Evolutionary conservation across 2,888 invertebrate genomes (phyloP).

Genomic region (Drosophila flavopinicola): DNA sequence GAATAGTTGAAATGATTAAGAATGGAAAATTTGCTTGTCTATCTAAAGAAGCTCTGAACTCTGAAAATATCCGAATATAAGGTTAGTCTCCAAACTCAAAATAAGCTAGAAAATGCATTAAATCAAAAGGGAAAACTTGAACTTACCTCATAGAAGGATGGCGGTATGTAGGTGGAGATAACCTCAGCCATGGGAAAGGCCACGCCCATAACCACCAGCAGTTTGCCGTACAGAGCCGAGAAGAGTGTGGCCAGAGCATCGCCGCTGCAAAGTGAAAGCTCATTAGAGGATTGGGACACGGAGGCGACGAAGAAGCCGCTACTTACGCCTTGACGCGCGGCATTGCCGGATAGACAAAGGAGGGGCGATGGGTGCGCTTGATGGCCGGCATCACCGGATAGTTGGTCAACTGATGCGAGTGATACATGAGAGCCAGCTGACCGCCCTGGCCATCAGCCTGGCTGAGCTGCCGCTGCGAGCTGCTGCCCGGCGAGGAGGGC

Average conservation of each 20-base stretch:
- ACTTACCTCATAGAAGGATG: conserved; percentile 94
- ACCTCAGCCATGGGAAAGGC: conserved; percentile 98
- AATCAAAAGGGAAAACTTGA: neutral
- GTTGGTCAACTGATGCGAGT: conserved; percentile 84
- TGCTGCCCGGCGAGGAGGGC: conserved; percentile 77
- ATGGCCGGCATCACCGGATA: conserved; percentile 84
- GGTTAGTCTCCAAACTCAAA: no score
- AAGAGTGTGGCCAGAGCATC: conserved; percentile 95
- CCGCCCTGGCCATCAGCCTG: conserved; percentile 78
- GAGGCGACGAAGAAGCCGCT: neutral
- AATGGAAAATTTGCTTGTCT: no score
- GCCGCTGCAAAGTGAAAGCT: conserved; percentile 85
- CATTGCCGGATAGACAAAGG: conserved; percentile 83
- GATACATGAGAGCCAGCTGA: conserved; percentile 84
- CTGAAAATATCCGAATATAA: no score
- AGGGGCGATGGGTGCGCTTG: conserved; percentile 83
- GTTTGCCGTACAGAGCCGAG: conserved; percentile 96
- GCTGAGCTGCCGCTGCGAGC: conserved; percentile 71
- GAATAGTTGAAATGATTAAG: no score
- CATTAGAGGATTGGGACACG: neutral
- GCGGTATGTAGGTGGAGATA: conserved; percentile 96
- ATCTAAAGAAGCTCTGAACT: no score
- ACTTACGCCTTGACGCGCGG: conserved; percentile 84
- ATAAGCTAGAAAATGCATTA: no score
- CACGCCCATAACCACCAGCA: conserved; percentile 96